Evolutionary conservation across 53 echinoderm and acorn worm genomes (phyloP).

Genomic region (Echinarachnius parma): DNA sequence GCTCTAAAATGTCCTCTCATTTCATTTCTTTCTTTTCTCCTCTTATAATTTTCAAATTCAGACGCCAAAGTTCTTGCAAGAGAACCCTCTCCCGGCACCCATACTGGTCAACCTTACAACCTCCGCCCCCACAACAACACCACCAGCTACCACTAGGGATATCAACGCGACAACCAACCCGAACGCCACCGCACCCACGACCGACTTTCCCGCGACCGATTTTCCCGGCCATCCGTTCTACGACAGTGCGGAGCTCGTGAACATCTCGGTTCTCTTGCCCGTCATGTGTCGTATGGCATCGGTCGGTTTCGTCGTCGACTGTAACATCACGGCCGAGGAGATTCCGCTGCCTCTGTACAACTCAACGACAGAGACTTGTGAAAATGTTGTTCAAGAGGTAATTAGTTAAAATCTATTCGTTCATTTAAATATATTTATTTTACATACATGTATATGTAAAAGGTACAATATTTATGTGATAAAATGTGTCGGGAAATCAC

Average conservation of each 20-base stretch:
- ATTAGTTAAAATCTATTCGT: background rate
- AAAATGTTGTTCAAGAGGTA: slow-evolving; percentile 57
- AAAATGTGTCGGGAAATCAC: no score
- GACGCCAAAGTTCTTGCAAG: slow-evolving; percentile 66
- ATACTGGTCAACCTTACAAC: slow-evolving; percentile 57
- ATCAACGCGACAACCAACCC: slow-evolving; percentile 14
- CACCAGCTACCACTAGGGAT: background rate
- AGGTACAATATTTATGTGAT: no score
- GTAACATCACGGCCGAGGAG: slow-evolving; percentile 47
- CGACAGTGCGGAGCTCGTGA: slow-evolving; percentile 31
- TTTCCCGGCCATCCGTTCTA: slow-evolving; percentile 43
- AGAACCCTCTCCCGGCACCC: slow-evolving; percentile 47
- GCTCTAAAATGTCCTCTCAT: no score
- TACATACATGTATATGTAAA: no score
- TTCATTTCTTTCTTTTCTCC: background rate
- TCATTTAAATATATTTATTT: no score
- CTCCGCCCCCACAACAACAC: slow-evolving; percentile 21
- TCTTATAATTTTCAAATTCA: no score
- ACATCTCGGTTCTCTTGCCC: slow-evolving; percentile 39
- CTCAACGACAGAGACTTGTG: slow-evolving; percentile 38
- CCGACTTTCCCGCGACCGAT: background rate
- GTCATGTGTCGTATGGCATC: slow-evolving; percentile 16
- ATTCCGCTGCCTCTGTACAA: slow-evolving; percentile 41
- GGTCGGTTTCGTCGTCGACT: slow-evolving; percentile 47
- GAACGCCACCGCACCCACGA: background rate